Percentiles rank a stretch among this genome's conserved stretches.
Evolutionary conservation across 2,888 invertebrate species (phyloP).

Genomic region (Linnaemya tessellans): DNA sequence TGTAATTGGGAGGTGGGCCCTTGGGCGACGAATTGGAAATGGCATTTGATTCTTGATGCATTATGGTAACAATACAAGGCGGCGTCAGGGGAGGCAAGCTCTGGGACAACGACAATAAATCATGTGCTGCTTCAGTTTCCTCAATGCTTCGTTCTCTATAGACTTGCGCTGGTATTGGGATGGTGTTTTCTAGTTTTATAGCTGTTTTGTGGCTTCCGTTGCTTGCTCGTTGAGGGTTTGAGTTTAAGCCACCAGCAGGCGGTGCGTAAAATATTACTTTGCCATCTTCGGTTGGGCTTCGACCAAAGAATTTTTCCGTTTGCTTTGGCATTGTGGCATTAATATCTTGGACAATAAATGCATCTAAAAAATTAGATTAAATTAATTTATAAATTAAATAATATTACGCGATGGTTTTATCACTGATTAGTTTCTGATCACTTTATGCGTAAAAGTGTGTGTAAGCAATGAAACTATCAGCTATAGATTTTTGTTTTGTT

Average conservation of each 20-base stretch:
- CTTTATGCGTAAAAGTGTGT: no score
- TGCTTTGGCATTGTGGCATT: slow-evolving; percentile 36
- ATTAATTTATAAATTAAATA: neutral
- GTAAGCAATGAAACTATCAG: no score
- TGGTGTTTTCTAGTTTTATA: slow-evolving; percentile 66
- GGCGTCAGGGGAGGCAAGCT: slow-evolving; percentile 90
- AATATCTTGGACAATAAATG: slow-evolving; percentile 70
- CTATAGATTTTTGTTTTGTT: no score
- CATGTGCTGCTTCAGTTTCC: slow-evolving; percentile 95
- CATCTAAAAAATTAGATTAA: slow-evolving; percentile 69
- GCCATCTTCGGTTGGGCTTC: slow-evolving; percentile 77
- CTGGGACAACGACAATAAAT: slow-evolving; percentile 89
- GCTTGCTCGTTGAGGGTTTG: slow-evolving; percentile 58
- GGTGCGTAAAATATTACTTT: slow-evolving; percentile 83
- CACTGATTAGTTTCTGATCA: no score
- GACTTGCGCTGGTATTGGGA: slow-evolving; percentile 52
- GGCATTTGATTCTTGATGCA: slow-evolving; percentile 82
- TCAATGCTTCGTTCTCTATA: slow-evolving; percentile 88
- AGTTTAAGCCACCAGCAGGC: slow-evolving; percentile 78
- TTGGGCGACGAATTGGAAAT: slow-evolving; percentile 42
- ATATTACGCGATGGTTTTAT: no score
- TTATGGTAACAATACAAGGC: slow-evolving; percentile 87
- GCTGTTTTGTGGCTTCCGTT: slow-evolving; percentile 58
- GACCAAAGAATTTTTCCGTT: slow-evolving; percentile 50
- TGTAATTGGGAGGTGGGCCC: neutral